These are phyloP conservation scores for Drymonia ruficornis DNA, from an alignment of 2,888 invertebrate genomes.

Conservation along the genomic window DNA sequence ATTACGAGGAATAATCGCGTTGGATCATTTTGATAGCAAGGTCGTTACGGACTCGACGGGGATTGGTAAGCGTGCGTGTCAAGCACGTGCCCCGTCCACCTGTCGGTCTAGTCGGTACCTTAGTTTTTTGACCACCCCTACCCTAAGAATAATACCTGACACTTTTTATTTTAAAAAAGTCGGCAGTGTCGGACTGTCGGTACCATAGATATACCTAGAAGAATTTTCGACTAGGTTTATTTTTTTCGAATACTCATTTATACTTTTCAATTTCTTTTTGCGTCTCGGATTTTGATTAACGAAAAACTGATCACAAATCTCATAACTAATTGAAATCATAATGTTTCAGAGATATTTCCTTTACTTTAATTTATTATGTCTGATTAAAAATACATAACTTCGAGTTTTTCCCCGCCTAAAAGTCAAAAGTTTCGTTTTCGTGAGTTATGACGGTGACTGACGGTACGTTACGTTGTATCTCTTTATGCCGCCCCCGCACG, in stretches of 20 bases:
- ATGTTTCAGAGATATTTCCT: too few relatives aligned
- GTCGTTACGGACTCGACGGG: constrained; percentile 32
- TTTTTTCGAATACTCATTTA: too few relatives aligned
- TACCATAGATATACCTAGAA: neutral
- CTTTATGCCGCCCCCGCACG: neutral
- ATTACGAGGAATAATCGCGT: constrained; percentile 16
- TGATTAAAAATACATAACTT: too few relatives aligned
- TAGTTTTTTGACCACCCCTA: neutral
- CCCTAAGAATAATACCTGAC: neutral
- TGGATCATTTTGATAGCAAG: constrained; percentile 21
- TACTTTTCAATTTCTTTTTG: too few relatives aligned
- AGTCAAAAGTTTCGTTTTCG: neutral
- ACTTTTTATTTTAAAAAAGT: neutral
- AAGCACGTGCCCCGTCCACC: constrained; percentile 32
- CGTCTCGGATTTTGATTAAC: too few relatives aligned
- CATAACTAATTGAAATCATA: too few relatives aligned
- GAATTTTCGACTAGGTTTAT: too few relatives aligned
- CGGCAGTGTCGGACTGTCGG: neutral
- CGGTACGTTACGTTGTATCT: too few relatives aligned
- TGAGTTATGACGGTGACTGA: neutral
- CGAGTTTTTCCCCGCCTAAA: neutral
- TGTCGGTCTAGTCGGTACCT: constrained; percentile 14
- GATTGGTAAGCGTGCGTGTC: constrained; percentile 20
- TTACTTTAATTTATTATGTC: too few relatives aligned
- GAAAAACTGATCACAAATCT: too few relatives aligned